phyloP scores from a whole-genome alignment of 2,113 vertebrate species.

The Dendropsophus ebraccatus region DNA sequence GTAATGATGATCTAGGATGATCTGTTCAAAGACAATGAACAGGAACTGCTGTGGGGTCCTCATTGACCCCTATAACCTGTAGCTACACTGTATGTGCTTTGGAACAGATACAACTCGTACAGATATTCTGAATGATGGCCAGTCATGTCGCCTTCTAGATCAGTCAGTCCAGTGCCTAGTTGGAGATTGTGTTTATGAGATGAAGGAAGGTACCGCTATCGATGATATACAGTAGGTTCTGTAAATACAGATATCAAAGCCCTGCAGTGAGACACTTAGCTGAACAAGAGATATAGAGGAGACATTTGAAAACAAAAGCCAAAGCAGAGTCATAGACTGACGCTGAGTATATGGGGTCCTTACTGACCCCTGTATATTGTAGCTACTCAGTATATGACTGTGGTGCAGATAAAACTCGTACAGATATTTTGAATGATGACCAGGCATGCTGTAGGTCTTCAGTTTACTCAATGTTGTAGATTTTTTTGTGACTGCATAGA shows the following conservation, averaged over 20 bases:
- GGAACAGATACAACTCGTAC: too few species aligned
- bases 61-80: too few species aligned
- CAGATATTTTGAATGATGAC: background rate
- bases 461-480: background rate
- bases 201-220: background rate
- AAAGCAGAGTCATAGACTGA: background rate
- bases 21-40: too few species aligned
- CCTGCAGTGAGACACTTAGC: background rate
- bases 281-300: constrained; percentile 5
- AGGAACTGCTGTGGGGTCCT: too few species aligned
- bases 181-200: background rate
- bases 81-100: too few species aligned
- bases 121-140: too few species aligned
- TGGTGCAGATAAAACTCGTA: background rate
- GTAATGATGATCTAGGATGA: too few species aligned
- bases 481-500: constrained; percentile 37
- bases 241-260: constrained; percentile 3
- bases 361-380: background rate
- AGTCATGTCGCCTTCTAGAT: too few species aligned
- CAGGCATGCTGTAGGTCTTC: background rate
- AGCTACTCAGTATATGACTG: background rate
- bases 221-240: background rate
- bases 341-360: background rate
- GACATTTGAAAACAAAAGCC: background rate
- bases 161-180: too few species aligned